Conservation (phyloP, 2,888 invertebrate genomes). For the Cephus sareptanus region DNA sequence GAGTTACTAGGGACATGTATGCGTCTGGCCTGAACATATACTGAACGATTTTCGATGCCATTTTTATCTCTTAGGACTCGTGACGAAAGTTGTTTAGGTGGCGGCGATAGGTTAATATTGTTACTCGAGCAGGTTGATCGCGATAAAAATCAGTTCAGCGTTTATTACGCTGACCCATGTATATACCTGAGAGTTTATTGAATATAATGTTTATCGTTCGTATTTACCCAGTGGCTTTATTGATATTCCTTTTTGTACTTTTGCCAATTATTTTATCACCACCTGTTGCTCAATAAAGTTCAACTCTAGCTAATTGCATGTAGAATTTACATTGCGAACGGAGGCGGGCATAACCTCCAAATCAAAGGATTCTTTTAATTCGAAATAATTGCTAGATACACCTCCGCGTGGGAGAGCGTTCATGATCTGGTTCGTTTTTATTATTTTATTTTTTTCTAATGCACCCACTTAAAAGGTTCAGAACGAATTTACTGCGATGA, state of each 20-base stretch:
- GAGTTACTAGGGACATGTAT: no score
- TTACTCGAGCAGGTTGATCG: no score
- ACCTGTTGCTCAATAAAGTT: constrained; percentile 33
- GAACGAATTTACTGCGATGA: not conserved
- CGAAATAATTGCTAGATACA: not conserved
- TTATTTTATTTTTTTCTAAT: not conserved
- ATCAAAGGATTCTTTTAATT: constrained; percentile 23
- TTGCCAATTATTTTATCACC: constrained; percentile 30
- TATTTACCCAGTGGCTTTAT: no score
- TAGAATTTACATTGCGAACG: not conserved
- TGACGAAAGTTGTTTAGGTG: no score
- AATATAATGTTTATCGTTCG: no score
- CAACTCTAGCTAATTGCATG: not conserved
- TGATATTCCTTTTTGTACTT: not conserved
- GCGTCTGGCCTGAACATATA: no score
- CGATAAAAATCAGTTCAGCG: no score
- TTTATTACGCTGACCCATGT: no score
- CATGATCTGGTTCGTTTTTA: not conserved
- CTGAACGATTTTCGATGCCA: no score
- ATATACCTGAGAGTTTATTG: no score
- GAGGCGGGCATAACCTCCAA: constrained; percentile 6
- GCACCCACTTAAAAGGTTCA: not conserved
- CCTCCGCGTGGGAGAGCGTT: not conserved
- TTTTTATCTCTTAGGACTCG: no score
- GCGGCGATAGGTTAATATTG: no score